Evolutionary conservation across 2,888 invertebrate species (phyloP), one percentile per base, ranked within the genome.

Genomic region (Tachina lurida): DNA sequence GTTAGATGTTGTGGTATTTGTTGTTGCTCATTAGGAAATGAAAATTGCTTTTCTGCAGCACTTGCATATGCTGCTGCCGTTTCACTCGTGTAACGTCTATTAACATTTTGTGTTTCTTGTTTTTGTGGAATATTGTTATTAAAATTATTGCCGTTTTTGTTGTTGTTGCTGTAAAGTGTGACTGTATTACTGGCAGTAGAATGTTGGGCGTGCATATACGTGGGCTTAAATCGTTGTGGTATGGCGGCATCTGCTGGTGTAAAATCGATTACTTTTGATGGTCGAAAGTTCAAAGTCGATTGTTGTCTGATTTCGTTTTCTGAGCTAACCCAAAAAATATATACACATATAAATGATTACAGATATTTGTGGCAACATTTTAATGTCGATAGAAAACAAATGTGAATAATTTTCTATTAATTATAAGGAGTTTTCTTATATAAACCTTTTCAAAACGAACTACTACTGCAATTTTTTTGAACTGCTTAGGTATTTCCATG

Each of bases 211-310:
- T 88, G 88, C 54, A 88, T 73, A 70, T 89, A 90, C 52, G 88
- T 90, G 9, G 91, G 88, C 12, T 89, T 89, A 87, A 87, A 91
- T 81, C 82, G 58, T 39, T 84, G 85, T 56, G 74, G 78, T 39
- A 74, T 41, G 15, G 89, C 87, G 70, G 89, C 92, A 88, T 91
- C 92, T 12, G 90, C 89, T 10, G 89, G 88, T 43, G 91, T 91
- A 62, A 91, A 91, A 13, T 89, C 90, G 58, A 91, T 78, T 87
- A 91, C 87, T 77, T 90, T 90, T 5, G 91, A 91, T 49, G 91
- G 91, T 8, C 89, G 88, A 83, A 91, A 91, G 7, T 89, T 88
- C 2, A 65, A 67, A 71, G n/a, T 22, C n/a, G 65, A 31, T 62
- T 68, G 52, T 52, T 60, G 74, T 74, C 68, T 74, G 3, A 12